Percentiles rank a stretch among this genome's conserved stretches.
Evolutionary conservation across 1,140 invertebrate genomes (phyloP).

Genomic region (Cylas formicarius): DNA sequence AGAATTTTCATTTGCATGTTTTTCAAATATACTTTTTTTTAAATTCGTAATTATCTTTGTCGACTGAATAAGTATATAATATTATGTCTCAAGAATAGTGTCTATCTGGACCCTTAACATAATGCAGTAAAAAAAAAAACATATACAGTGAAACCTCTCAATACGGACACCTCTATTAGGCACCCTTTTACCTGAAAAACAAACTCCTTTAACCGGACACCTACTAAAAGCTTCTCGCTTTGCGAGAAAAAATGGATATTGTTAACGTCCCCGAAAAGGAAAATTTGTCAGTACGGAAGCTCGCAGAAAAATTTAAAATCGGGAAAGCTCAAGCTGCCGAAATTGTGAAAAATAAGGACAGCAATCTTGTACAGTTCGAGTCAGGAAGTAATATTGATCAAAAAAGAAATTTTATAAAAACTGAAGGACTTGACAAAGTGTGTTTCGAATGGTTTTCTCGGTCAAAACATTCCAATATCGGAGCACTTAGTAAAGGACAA

Average conservation of each 20-base stretch:
- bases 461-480: conserved; percentile 34
- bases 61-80: too few species aligned
- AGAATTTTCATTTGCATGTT: too few species aligned
- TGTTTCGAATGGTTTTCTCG: conserved; percentile 33
- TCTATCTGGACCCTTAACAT: too few species aligned
- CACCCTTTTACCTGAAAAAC: too few species aligned
- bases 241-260: conserved; percentile 22
- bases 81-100: too few species aligned
- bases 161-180: too few species aligned
- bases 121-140: too few species aligned
- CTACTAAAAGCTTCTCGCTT: too few species aligned
- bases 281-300: conserved; percentile 15
- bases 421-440: conserved; percentile 11
- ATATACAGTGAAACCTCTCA: too few species aligned
- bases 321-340: conserved; percentile 22
- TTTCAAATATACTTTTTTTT: too few species aligned
- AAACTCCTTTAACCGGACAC: too few species aligned
- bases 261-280: conserved; percentile 22
- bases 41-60: too few species aligned
- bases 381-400: conserved; percentile 13
- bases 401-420: conserved; percentile 6
- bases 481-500: conserved; percentile 36
- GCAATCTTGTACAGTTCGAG: conserved; percentile 11
- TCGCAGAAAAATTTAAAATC: conserved; percentile 14
- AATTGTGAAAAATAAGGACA: conserved; percentile 20